Evolutionary conservation across 2,113 vertebrate genomes (phyloP), one percentile per base, ranked within the genome.

Genomic region (Prietella phreatophila): DNA sequence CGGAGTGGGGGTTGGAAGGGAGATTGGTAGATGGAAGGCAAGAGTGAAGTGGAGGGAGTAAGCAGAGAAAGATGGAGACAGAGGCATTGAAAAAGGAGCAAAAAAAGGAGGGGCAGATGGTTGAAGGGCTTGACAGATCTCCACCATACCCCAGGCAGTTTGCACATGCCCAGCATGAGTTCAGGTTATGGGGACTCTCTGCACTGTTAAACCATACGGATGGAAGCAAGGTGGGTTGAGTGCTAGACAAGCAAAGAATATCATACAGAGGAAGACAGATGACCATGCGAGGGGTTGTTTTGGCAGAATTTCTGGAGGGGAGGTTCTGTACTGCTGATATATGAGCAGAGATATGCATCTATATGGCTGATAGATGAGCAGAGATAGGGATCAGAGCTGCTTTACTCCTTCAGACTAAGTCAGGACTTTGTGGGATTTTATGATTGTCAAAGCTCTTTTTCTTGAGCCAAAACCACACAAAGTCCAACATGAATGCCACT

Each of bases 121-220:
- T 93, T 86, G 75, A 88, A 82, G 69, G 63, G 69, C 76, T 89
- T 86, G 84, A 67, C 86, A 84, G 69, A 50, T 91, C 91, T 92
- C 63, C 84, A 39, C 78, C 67, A 60, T 90, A 91, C 89, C 90
- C 81, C 85, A 80, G 90, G 92, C 91, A 39, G 55, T 88, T 89
- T 91, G 91, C 88, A 47, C 73, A 89, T 61, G 86, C 86, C 85
- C 89, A 92, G 92, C 91, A 90, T 93, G 92, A 89, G 86, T 86
- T 92, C 91, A 88, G 58, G 90, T 94, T 91, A 91, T 93, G 85
- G 88, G 89, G 90, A 90, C 79, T 92, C 81, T 42, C 81, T 73
- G 75, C 61, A 69, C 81, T 87, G 86, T 91, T 89, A 80, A 80
- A 73, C 82, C 88, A 88, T 73, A 92, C 88, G 61, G 15, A 8